Base-by-base conservation (phyloP, 2,888 invertebrate genomes). In the Drosophila merina region DNA sequence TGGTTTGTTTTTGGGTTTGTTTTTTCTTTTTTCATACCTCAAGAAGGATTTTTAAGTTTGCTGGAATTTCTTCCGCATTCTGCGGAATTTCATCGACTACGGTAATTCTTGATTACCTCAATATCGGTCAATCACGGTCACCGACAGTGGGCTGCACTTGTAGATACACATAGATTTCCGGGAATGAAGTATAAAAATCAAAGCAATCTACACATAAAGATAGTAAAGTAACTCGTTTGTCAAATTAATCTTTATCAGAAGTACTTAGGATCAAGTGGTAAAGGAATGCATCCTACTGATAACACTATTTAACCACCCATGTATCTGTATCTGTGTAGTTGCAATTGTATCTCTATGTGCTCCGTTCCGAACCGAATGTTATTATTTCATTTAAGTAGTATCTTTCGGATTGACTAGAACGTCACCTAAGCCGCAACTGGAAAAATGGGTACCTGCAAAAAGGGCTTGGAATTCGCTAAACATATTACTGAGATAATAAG, bases 391-490 rank as follows among this genome's bases (percentile, higher is more conserved):
- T 7, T 9, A 9, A 8, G 0, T 28, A 30, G 28, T 28, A 42
- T 10, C 42, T 20, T n/a, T 2, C 10, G n/a, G 20, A 6, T 44
- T 20, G 44, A 8, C 50, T 5, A 10, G 12, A 44, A 45, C 50
- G 51, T 7, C n/a, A 3, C 3, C 7, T 20, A 20, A 20, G 20
- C 14, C 6, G n/a, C 0, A 9, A 10, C 10, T 25, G 10, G 6
- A 9, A 14, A 14, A 25, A 81, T 88, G 86, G 89, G 81, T 7
- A 89, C 90, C 7, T 62, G 85, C 1, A 89, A 90, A 56, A 91
- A 89, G 71, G 91, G 91, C 9, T 48, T 91, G 6, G 91, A 92
- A 57, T 87, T 93, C 33, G 75, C 92, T 1, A 93, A 92, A 81
- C 70, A 88, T 33, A 71, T 93, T 28, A 75, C 91, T 0, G 91